Percentiles rank a stretch among this genome's conserved stretches.
Evolutionary conservation across 2,888 invertebrate genomes (phyloP).

Genomic region (Malacosoma neustria): DNA sequence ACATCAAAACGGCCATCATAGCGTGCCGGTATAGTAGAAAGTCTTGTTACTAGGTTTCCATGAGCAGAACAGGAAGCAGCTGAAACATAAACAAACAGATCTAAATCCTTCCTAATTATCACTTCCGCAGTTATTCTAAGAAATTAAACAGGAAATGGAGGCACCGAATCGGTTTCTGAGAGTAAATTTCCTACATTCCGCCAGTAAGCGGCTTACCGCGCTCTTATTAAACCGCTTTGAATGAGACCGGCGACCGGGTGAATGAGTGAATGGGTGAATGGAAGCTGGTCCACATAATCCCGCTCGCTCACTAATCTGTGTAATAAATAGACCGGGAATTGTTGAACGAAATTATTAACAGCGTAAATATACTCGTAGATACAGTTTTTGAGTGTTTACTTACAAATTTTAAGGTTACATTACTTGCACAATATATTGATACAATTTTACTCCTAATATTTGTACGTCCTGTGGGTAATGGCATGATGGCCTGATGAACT

Average conservation of each 20-base stretch:
- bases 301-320: neutral
- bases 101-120: neutral
- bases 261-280: slow-evolving; percentile 32
- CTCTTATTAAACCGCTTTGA: slow-evolving; percentile 18
- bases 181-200: neutral
- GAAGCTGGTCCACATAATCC: neutral
- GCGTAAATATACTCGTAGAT: neutral
- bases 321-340: neutral
- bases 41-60: too few relatives aligned
- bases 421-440: too few relatives aligned
- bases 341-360: neutral
- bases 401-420: too few relatives aligned
- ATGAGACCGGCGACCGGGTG: slow-evolving; percentile 26
- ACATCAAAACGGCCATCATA: too few relatives aligned
- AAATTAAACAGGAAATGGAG: neutral
- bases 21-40: too few relatives aligned
- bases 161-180: neutral
- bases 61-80: too few relatives aligned
- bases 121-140: neutral
- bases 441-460: too few relatives aligned
- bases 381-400: too few relatives aligned
- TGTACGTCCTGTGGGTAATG: too few relatives aligned
- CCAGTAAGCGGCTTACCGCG: neutral
- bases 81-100: neutral
- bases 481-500: too few relatives aligned